Evolutionary conservation across 2,888 invertebrate genomes (phyloP), one percentile per base, ranked within the genome.

Genomic region (Orchesella flavescens): DNA sequence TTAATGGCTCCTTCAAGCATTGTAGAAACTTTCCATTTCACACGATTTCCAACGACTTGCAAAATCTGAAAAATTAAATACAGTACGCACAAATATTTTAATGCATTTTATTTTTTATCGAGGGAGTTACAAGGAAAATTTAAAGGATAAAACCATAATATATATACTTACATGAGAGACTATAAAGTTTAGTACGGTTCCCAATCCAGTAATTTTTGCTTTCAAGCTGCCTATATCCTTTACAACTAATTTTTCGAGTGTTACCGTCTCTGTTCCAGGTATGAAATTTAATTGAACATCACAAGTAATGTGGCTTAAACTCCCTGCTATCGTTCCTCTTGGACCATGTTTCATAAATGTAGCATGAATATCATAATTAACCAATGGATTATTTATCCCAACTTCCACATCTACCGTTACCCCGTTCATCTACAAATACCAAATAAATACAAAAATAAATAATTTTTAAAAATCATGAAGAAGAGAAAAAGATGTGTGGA

Each of bases 281-380:
- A 82, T 66, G 17, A 86, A 68, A 66, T 76, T 72, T 12, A 86
- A 71, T 63, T 86, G 84, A 13, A 86, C 75, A 82, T 86, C 85
- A 75, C 85, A 86, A 46, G 76, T 84, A 17, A 86, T 59, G 49
- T 82, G 84, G 34, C 19, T 66, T 34, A 86, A 53, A 79, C 82
- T 84, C 43, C 78, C 78, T 53, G 78, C 71, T 24, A 86, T 79
- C 1, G 82, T 74, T 43, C 85, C 85, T 57, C 74, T 77, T 61
- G 85, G 85, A 61, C 85, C 85, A 43, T 86, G 85, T 57, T 86
- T 86, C 85, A 86, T 86, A 53, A 86, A 79, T 17, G 85, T 86
- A 19, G 84, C 84, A 68, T 86, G 84, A 55, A 86, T 75, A 66
- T 86, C 85, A 55, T 86, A 86, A n/a, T 81, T 74, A 21, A 86